Base-by-base conservation (phyloP, 2,888 invertebrate species). In the Machimus atricapillus region DNA sequence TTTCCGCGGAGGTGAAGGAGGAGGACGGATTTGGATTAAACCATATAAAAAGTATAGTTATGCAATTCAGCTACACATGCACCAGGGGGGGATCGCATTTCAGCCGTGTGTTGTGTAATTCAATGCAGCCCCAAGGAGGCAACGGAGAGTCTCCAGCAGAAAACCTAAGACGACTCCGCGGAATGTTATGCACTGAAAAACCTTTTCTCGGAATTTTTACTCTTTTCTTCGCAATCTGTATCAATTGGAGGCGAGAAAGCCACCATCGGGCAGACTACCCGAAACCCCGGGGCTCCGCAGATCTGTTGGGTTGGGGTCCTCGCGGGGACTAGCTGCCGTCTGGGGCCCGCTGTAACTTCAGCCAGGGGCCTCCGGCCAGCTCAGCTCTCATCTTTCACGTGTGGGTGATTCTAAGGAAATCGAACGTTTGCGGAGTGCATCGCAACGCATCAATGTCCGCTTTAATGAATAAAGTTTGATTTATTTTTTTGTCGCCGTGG, bases 381-480 rank as follows among this genome's bases (percentile, higher is more conserved):
- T 4, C 79, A 79, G 37, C 46, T 66, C 66, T 85, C 85, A 46
- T 85, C 74, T 85, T 85, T 85, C 85, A 85, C 85, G 85, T 85
- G 85, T 85, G 85, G 85, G 85, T 85, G 85, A 74, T 85, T 85
- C 74, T 73, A 74, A 85, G 85, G 85, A 85, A 85, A 85, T 85
- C 74, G 74, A 85, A 85, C 37, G 74, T 85, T 85, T 85, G 74
- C 74, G 46, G 73, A 73, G 43, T 85, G 85, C 85, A 85, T 85
- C 74, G 74, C 74, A 85, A 85, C 85, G 85, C 85, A 85, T 85
- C 66, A 46, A 85, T 85, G 85, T 85, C 85, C 85, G 85, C 74
- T 85, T 85, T 66, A 58, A 83, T 66, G 82, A 83, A 83, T 83
- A 83, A 83, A 74, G 8, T 56, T 74, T 85, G 85, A 85, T 85